Conservation (phyloP, 2,797 vertebrate species). For the Morelia viridis region DNA sequence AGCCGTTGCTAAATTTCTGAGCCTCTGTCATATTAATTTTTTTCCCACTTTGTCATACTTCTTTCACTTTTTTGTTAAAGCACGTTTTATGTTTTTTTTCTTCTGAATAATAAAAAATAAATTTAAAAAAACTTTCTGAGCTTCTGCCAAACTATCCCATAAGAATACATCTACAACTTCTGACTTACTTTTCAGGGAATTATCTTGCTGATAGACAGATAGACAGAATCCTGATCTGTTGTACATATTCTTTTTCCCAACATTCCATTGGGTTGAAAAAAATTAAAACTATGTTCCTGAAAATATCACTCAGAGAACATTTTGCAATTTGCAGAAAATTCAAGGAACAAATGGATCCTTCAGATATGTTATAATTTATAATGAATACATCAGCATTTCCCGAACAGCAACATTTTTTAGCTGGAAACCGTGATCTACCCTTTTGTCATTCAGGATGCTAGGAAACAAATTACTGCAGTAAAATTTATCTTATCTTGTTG, state of each 20-base stretch:
- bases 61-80: too few relatives aligned
- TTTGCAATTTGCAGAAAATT: background rate
- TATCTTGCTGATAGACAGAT: too few relatives aligned
- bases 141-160: too few relatives aligned
- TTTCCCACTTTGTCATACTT: too few relatives aligned
- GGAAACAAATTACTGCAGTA: slow-evolving; percentile 35
- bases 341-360: background rate
- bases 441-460: background rate
- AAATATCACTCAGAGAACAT: background rate
- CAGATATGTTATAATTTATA: background rate
- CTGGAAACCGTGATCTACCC: slow-evolving; percentile 2
- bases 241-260: background rate
- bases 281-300: background rate
- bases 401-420: slow-evolving; percentile 12
- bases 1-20: too few relatives aligned
- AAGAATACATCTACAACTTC: too few relatives aligned
- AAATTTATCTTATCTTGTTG: background rate
- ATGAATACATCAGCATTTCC: slow-evolving; percentile 24
- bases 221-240: background rate
- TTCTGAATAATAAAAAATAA: too few relatives aligned
- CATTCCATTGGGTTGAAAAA: background rate
- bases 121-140: too few relatives aligned
- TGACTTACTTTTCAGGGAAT: too few relatives aligned
- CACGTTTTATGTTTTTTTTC: too few relatives aligned
- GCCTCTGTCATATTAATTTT: too few relatives aligned